These are phyloP conservation scores for Alfaro cultratus DNA, from an alignment of 2,797 vertebrate genomes.

Conservation along the genomic window DNA sequence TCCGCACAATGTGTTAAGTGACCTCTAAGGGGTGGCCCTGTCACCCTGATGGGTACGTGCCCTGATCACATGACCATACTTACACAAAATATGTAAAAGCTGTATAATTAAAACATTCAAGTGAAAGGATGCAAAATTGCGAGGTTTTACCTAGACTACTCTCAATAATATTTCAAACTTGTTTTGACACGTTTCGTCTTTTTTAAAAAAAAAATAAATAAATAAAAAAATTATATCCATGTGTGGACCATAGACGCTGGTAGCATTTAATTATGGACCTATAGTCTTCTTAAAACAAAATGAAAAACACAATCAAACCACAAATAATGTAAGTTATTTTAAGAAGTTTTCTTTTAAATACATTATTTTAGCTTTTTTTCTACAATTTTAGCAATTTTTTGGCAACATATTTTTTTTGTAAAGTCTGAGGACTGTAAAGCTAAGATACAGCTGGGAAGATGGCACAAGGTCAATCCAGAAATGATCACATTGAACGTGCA, in stretches of 20 bases:
- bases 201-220: not conserved
- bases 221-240: not conserved
- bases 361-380: not conserved
- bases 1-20: slow-evolving; percentile 78
- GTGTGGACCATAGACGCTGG: not conserved
- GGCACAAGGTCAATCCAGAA: not conserved
- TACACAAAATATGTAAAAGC: slow-evolving; percentile 20
- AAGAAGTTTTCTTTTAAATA: not conserved
- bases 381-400: not conserved
- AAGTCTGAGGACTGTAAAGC: not conserved
- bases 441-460: not conserved
- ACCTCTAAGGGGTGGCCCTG: slow-evolving; percentile 79
- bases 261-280: not conserved
- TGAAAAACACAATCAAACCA: not conserved
- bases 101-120: slow-evolving; percentile 4
- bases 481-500: not conserved
- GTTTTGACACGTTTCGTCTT: not conserved
- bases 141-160: not conserved
- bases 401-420: not conserved
- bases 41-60: slow-evolving; percentile 66
- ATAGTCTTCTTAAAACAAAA: not conserved
- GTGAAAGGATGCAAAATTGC: not conserved
- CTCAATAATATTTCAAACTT: not conserved
- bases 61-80: slow-evolving; percentile 27
- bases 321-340: not conserved